Evolutionary conservation across 2,113 vertebrate genomes (phyloP).

Genomic region (Heterocephalus glaber): DNA sequence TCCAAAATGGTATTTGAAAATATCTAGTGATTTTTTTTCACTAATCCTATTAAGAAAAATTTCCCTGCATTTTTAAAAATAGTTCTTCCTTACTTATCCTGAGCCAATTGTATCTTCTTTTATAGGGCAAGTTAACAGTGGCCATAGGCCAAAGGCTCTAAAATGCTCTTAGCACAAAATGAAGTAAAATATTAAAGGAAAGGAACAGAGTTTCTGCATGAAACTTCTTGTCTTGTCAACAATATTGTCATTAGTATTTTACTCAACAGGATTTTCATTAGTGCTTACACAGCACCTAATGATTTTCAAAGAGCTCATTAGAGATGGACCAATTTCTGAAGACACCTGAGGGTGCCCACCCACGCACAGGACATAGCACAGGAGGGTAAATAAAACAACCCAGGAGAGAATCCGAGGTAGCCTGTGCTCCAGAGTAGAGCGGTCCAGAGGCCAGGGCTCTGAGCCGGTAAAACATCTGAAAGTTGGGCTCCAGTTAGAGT

Average conservation of each 20-base stretch:
- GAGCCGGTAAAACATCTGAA: neutral
- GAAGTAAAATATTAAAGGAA: neutral
- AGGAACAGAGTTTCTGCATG: neutral
- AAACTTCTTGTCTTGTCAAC: neutral
- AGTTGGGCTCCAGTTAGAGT: neutral
- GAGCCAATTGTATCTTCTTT: constrained; percentile 16
- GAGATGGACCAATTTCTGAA: neutral
- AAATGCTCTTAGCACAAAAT: neutral
- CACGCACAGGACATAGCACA: neutral
- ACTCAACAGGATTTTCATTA: neutral
- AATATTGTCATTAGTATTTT: neutral
- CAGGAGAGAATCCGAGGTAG: neutral
- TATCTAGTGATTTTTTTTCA: constrained; percentile 11
- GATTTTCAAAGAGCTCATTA: neutral
- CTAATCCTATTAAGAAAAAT: constrained; percentile 51
- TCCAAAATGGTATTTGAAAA: constrained; percentile 25
- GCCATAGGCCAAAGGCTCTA: neutral
- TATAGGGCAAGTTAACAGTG: neutral
- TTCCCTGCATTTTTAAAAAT: neutral
- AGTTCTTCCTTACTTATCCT: neutral
- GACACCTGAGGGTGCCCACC: neutral
- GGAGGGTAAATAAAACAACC: neutral
- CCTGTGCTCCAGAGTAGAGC: neutral
- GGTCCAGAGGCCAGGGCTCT: neutral
- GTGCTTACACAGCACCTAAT: neutral